phyloP scores from a whole-genome alignment of 2,888 invertebrate species.

The Tenthredo mesomela region DNA sequence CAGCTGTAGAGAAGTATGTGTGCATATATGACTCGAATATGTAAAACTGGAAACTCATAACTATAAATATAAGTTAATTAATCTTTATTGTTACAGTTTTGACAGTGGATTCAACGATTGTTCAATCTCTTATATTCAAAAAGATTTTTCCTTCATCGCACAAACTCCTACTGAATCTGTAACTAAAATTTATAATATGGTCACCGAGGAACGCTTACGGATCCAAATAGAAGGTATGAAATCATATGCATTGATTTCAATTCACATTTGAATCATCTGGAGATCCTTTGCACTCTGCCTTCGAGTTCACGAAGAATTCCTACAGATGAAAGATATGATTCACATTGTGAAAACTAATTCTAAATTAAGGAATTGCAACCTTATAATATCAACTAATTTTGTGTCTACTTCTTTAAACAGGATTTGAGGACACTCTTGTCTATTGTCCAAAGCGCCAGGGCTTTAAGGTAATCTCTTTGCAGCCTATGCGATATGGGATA shows the following conservation, averaged over 20 bases:
- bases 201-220: constrained; percentile 84
- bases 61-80: background rate
- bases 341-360: constrained; percentile 2
- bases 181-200: constrained; percentile 81
- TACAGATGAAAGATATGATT: constrained; percentile 28
- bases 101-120: constrained; percentile 79
- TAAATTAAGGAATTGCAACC: background rate
- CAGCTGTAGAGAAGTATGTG: constrained; percentile 45
- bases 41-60: background rate
- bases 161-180: constrained; percentile 76
- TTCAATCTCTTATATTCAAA: constrained; percentile 40
- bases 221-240: constrained; percentile 81
- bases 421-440: constrained; percentile 82
- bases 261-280: constrained; percentile 29
- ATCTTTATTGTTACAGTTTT: constrained; percentile 71
- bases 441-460: constrained; percentile 84
- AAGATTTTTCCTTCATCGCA: constrained; percentile 41
- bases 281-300: background rate
- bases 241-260: background rate
- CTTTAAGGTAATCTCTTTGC: constrained; percentile 83
- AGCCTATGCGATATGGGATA: constrained; percentile 81
- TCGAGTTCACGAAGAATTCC: background rate
- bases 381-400: constrained; percentile 24
- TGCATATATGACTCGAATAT: background rate
- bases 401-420: constrained; percentile 62